A percentile compares a stretch with the other conserved stretches of the same genome.
Evolutionary conservation across 2,113 vertebrate genomes (phyloP).

Genomic region (Cygnus buccinator): DNA sequence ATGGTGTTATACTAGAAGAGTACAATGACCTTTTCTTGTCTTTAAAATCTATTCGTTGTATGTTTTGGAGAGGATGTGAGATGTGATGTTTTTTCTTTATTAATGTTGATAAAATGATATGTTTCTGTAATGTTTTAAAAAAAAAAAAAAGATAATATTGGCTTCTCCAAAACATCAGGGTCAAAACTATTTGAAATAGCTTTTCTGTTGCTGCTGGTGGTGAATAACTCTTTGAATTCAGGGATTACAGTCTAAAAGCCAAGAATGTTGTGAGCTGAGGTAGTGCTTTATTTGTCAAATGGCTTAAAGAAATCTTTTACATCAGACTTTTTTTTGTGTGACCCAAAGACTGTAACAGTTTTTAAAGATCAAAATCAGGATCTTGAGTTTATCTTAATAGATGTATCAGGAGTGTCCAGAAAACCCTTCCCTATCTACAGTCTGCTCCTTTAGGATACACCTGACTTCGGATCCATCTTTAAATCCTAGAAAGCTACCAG

Average conservation of each 20-base stretch:
- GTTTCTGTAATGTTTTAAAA: background rate
- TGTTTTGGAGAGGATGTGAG: background rate
- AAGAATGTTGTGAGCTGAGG: background rate
- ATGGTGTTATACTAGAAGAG: background rate
- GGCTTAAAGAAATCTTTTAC: background rate
- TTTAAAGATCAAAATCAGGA: slow-evolving; percentile 17
- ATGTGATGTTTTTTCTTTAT: background rate
- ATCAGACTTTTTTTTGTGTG: background rate
- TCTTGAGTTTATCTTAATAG: background rate
- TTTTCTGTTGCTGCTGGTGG: background rate
- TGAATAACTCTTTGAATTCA: background rate
- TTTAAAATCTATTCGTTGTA: background rate
- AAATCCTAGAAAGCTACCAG: background rate
- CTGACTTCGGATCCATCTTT: background rate
- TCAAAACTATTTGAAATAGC: background rate
- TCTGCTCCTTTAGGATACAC: background rate
- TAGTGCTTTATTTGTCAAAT: background rate
- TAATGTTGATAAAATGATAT: background rate
- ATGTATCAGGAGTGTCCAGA: background rate
- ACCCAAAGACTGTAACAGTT: background rate
- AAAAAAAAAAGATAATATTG: background rate
- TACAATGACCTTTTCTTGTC: background rate
- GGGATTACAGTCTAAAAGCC: background rate
- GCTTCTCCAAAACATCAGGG: background rate
- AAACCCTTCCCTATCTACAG: background rate